Base-by-base conservation (phyloP, 2,888 invertebrate genomes). In the Noctua pronuba region DNA sequence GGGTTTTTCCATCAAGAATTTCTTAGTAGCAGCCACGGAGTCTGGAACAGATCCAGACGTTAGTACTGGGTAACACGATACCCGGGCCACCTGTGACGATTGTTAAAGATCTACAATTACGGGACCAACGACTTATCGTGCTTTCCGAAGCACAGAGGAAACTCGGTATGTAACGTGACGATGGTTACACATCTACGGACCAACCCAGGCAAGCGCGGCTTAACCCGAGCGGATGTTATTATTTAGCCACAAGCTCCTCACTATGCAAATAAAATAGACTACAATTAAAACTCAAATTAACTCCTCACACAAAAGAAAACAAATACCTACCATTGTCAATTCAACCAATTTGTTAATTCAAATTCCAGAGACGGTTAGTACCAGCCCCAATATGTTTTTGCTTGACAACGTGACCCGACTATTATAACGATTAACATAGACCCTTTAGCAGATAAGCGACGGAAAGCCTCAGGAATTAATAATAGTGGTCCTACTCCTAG, bases 351-450 rank as follows among this genome's bases (percentile, higher is more conserved):
- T 71, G 66, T 60, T 65, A 11, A 81, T 83, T 81, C 77, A 68
- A 77, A 83, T 81, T 64, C 71, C 28, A 55, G 58, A 38, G 24
- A n/a, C 71, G 68, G 64, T 60, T 73, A 44, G n/a, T 46, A 73
- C 21, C 28, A 65, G 2, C 28, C 65, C 65, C 74, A 80, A 80
- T 84, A 73, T 82, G 85, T 84, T 84, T 84, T 82, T 84, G 83
- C 82, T 73, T 79, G 46, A 55, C 66, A 55, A 82, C 86, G 84
- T 84, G 82, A 68, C 64, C 62, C 65, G 86, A 78, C 71, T 82
- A 44, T 65, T 55, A 77, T 62, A 71, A 80, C 73, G 49, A 82
- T 52, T 84, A 78, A 85, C 74, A 44, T 13, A 16, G 68, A 74
- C 78, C 84, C 67, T 82, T 71, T 55, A 73, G 10, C 41, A 78